These are phyloP conservation scores for Notospermus geniculatus DNA, from an alignment of 1,140 invertebrate genomes.

Conservation along the genomic window DNA sequence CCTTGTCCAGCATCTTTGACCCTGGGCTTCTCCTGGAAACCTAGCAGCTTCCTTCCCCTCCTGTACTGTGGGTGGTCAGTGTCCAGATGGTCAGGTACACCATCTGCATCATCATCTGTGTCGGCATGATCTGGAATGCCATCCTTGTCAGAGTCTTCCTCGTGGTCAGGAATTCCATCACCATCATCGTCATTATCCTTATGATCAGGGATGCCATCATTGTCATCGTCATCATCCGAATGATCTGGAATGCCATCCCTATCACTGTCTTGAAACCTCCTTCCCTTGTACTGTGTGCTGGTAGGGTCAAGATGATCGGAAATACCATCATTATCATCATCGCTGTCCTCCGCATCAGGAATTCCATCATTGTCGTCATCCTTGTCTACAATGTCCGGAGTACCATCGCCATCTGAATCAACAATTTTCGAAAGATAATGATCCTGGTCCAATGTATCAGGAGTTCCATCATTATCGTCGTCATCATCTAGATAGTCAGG, in stretches of 20 bases:
- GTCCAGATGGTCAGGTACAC: conserved; percentile 23
- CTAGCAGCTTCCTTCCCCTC: conserved; percentile 33
- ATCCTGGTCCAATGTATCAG: conserved; percentile 31
- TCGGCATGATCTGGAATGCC: conserved; percentile 39
- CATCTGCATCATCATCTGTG: conserved; percentile 34
- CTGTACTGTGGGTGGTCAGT: conserved; percentile 18
- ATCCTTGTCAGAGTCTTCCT: conserved; percentile 33
- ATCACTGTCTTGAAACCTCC: conserved; percentile 23
- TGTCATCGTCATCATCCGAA: conserved; percentile 37
- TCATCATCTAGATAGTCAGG: conserved; percentile 35
- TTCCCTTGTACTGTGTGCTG: conserved; percentile 23
- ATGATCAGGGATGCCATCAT: conserved; percentile 32
- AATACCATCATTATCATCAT: conserved; percentile 36
- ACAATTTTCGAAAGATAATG: conserved; percentile 36
- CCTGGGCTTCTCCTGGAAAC: conserved; percentile 19
- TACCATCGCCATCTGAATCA: conserved; percentile 39
- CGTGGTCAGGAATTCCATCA: conserved; percentile 20
- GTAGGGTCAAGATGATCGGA: conserved; percentile 38
- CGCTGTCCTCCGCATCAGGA: conserved; percentile 18
- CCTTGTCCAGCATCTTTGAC: conserved; percentile 18
- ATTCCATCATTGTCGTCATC: conserved; percentile 37
- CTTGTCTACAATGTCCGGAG: conserved; percentile 25
- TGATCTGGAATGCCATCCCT: conserved; percentile 41
- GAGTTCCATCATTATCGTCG: conserved; percentile 43
- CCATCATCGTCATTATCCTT: conserved; percentile 11